Base-by-base conservation (phyloP, 92 coral and sea anemone genomes). In the Hydrozoanthus gracilis region DNA sequence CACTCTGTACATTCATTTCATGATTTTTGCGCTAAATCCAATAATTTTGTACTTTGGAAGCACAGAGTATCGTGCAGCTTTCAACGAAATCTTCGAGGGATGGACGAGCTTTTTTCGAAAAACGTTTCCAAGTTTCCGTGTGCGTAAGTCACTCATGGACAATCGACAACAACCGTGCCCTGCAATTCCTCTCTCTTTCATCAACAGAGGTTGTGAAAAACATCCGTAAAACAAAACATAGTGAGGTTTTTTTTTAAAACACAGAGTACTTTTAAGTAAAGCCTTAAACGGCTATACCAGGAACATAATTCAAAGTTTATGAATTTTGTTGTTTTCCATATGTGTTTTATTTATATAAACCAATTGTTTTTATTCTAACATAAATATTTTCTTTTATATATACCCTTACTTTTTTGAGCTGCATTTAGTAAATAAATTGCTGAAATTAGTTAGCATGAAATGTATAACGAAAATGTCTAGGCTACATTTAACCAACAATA, bases 31-130 rank as follows among this genome's bases (percentile, higher is more conserved):
- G 7, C 44, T 74, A 48, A 74, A 74, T 13, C 78, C 78, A 13
- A 8, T n/a, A 74, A 72, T 72, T 45, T 6, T 72, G 3, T 72
- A 75, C 13, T 6, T 76, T 10, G 58, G 64, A n/a, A 76, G 82
- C 82, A 52, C 66, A 5, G 82, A 76, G 17, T 76, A 76, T 51
- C 82, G 48, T 16, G 7, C 27, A 18, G 82, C 66, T 13, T 76
- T 20, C 48, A 76, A 76, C 17, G 82, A 47, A 52, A 51, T 48
- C 17, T 51, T 76, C 47, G 54, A 76, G 35, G 5, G 8, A 8
- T 76, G 65, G 82, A 52, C 2, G 49, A 11, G 4, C 10, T 27
- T 27, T 2, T 51, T 3, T 7, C 0, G 62, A 4, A 52, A 17
- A 27, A 76, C 2, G 13, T 18, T 54, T 76, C 52, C 8, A 1